These are phyloP conservation scores for Noctua janthe DNA, from an alignment of 2,888 invertebrate species.

Conservation along the genomic window DNA sequence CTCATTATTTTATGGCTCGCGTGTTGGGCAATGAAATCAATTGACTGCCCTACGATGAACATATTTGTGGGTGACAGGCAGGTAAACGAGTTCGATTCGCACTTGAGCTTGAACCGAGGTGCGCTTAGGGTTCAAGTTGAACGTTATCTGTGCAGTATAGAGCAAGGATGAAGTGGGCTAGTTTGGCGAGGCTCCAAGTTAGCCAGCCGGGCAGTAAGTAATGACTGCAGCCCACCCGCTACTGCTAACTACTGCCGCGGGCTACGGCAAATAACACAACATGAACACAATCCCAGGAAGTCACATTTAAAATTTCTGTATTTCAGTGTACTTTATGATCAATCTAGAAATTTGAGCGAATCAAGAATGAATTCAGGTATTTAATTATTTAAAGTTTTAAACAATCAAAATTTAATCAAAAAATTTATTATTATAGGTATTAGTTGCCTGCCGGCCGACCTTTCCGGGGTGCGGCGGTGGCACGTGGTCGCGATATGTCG, in stretches of 20 bases:
- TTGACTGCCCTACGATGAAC: slow-evolving; percentile 28
- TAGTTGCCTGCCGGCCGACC: background rate
- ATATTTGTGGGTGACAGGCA: slow-evolving; percentile 49
- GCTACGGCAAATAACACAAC: background rate
- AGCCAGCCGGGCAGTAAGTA: slow-evolving; percentile 10
- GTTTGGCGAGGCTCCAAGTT: slow-evolving; percentile 51
- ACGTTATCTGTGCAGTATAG: slow-evolving; percentile 18
- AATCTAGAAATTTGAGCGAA: background rate
- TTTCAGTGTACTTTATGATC: background rate
- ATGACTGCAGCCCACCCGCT: background rate
- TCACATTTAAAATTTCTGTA: background rate
- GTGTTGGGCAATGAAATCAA: slow-evolving; percentile 51
- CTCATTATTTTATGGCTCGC: slow-evolving; percentile 38
- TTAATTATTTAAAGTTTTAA: background rate
- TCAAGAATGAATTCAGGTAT: background rate
- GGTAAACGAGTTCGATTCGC: slow-evolving; percentile 53
- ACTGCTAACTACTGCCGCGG: slow-evolving; percentile 4
- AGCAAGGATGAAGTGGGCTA: slow-evolving; percentile 24
- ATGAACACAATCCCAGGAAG: background rate
- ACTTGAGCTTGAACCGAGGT: slow-evolving; percentile 45
- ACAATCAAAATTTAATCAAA: background rate
- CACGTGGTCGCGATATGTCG: background rate
- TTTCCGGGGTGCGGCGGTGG: background rate
- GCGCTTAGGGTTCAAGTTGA: slow-evolving; percentile 32
- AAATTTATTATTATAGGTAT: background rate